Evolutionary conservation across 2,113 vertebrate species (phyloP), one percentile per base, ranked within the genome.

Genomic region (Tetraodon nigroviridis): DNA sequence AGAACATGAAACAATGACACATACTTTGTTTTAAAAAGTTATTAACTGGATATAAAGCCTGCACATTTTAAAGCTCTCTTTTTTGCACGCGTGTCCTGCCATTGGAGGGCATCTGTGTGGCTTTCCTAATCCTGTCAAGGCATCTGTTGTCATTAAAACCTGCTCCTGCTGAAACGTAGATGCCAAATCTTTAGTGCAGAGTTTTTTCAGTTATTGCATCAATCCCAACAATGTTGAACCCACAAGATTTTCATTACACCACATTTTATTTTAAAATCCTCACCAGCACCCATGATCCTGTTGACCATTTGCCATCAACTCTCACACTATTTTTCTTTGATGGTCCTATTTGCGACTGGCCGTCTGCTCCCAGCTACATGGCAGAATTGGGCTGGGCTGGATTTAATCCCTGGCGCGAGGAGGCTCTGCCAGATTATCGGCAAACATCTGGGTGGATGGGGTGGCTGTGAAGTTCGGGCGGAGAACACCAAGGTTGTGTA

Each of bases 371-470:
- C 16, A 18, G 37, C 61, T 59, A 32, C 67, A 57, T 58, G 69
- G 58, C 66, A 61, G 61, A 69, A 76, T 81, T 73, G 61, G 61
- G 64, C 32, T 22, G 21, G 69, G 44, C 62, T 29, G 62, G 73
- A 71, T 72, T 76, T 88, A 88, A 90, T 89, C 84, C 83, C 55
- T 79, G 77, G 64, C 84, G 83, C 83, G 71, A 82, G 66, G 80
- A 62, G 67, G 58, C 73, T 89, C 84, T 83, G 83, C 65, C 78
- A 86, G 91, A 91, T 92, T 90, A 91, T 59, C 22, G 59, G 71
- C 45, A 84, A 89, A 92, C 85, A 87, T 84, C 87, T 91, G 22
- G 61, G 48, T 71, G 84, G 82, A 87, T 86, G 71, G 65, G 51
- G 69, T 15, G 61, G 61, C 24, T 42, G 47, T 58, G 54, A 61